Percentiles rank a stretch among this genome's conserved stretches.
These are phyloP conservation scores for Micronycteris hirsuta DNA, from an alignment of 2,113 vertebrate genomes.

Conservation along the genomic window DNA sequence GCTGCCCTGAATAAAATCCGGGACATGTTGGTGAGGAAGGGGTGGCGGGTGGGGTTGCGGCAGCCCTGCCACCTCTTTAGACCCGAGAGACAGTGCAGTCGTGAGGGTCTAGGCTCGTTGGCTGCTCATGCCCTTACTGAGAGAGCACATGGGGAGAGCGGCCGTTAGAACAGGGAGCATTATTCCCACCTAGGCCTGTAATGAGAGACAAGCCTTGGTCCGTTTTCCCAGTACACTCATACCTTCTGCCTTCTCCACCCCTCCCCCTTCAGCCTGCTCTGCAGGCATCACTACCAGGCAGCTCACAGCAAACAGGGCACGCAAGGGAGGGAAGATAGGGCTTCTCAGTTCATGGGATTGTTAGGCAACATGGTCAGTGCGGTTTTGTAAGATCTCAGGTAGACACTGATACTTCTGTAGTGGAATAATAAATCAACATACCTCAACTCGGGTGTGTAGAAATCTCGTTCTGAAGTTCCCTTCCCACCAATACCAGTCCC, in stretches of 20 bases:
- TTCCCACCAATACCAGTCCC: not conserved
- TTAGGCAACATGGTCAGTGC: not conserved
- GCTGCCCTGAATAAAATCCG: not conserved
- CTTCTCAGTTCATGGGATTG: not conserved
- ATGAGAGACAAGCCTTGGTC: not conserved
- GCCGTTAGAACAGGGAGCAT: not conserved
- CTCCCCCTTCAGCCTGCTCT: not conserved
- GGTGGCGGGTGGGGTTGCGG: not conserved
- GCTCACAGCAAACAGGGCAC: not conserved
- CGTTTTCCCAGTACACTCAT: accelerated
- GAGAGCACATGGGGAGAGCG: not conserved
- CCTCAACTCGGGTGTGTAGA: not conserved
- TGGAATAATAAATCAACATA: not conserved
- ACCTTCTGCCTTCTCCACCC: not conserved
- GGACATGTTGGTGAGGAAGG: not conserved
- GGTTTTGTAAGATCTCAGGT: not conserved
- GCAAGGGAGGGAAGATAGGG: not conserved
- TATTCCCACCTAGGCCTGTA: not conserved
- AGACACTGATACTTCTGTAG: not conserved
- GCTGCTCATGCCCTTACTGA: not conserved
- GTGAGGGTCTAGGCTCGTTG: not conserved
- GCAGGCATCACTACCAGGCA: not conserved
- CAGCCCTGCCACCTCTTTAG: not conserved
- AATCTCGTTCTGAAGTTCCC: not conserved
- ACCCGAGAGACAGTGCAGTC: not conserved